A percentile compares a stretch with the other conserved stretches of the same genome.
Evolutionary conservation across 2,113 vertebrate genomes (phyloP).

Genomic region (Nycticryphes semicollaris): DNA sequence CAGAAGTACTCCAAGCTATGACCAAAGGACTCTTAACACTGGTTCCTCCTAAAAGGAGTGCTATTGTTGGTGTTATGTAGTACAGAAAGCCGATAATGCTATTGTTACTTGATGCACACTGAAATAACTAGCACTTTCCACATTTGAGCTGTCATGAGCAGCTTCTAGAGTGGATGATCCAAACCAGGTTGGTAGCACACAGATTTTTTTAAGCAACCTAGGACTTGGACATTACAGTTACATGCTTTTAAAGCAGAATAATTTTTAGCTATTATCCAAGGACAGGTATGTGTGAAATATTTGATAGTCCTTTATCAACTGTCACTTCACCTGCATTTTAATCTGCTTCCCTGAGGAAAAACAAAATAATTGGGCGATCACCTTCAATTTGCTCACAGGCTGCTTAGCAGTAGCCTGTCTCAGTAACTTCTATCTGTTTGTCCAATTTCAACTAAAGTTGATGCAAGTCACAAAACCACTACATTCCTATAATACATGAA

Average conservation of each 20-base stretch:
- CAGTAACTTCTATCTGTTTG: background rate
- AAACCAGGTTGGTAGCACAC: background rate
- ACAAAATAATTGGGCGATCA: background rate
- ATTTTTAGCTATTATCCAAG: background rate
- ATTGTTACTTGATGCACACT: background rate
- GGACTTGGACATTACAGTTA: background rate
- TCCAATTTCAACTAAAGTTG: background rate
- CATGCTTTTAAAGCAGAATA: background rate
- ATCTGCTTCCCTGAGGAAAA: background rate
- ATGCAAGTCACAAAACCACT: fast-evolving
- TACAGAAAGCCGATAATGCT: background rate
- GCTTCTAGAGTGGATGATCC: background rate
- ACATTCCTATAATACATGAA: background rate
- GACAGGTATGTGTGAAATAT: background rate
- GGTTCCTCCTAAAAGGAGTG: background rate
- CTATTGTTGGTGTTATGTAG: background rate
- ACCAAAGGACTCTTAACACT: background rate
- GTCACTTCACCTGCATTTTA: background rate
- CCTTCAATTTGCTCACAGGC: background rate
- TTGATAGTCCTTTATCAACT: background rate
- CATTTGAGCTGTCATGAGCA: background rate
- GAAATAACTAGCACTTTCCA: background rate
- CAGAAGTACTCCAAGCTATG: constrained; percentile 17
- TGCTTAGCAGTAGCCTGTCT: background rate
- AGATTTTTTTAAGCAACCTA: background rate